Conservation (phyloP, 2,113 vertebrate genomes). For the Tupaia chinensis region DNA sequence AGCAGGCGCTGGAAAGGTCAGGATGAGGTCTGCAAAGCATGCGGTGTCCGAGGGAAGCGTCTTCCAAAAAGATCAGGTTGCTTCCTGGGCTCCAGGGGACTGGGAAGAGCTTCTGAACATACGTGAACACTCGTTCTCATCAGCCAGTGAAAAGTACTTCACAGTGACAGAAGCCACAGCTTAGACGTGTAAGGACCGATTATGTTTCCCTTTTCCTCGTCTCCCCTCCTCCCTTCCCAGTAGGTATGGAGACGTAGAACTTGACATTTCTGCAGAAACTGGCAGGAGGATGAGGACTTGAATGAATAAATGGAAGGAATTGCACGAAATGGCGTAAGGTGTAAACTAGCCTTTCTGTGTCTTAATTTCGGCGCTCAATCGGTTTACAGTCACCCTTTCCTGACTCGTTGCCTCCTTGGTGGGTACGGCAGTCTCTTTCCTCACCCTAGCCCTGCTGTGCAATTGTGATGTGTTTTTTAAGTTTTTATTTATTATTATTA, state of each 20-base stretch:
- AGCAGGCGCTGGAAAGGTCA: not conserved
- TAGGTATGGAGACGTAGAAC: not conserved
- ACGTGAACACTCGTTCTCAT: not conserved
- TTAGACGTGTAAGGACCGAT: not conserved
- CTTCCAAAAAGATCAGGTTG: not conserved
- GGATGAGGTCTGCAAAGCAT: not conserved
- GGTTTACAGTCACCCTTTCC: not conserved
- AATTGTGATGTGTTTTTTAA: too few relatives aligned
- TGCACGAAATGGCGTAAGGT: not conserved
- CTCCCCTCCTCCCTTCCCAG: accelerated
- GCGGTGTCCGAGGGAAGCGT: not conserved
- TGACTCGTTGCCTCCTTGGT: not conserved
- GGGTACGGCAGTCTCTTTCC: too few relatives aligned
- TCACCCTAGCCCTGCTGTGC: not conserved
- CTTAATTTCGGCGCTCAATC: not conserved
- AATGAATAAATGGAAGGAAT: not conserved
- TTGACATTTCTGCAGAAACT: not conserved
- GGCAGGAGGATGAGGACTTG: not conserved
- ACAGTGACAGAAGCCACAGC: not conserved
- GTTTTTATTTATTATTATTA: too few relatives aligned
- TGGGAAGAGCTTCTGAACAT: not conserved
- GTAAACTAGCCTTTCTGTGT: not conserved
- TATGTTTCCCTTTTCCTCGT: not conserved
- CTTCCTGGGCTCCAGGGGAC: not conserved
- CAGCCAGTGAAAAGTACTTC: not conserved